Evolutionary conservation across 2,797 vertebrate genomes (phyloP), one percentile per base, ranked within the genome.

Genomic region (Clarias pachynema): DNA sequence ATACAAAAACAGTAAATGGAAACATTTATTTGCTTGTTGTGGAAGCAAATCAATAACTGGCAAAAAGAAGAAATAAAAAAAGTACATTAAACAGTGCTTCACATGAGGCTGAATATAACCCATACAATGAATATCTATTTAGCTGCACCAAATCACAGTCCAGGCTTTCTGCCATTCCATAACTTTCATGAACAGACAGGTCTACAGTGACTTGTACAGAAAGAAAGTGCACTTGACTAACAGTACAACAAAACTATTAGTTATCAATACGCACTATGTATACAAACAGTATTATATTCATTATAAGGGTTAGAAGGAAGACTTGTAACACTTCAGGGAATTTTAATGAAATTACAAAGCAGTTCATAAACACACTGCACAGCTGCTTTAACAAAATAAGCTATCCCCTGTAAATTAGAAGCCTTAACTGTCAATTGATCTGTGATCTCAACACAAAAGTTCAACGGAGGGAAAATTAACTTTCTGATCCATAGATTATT

Each of bases 21-120:
- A 88, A 85, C 84, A 86, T 90, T 90, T 89, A 90, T 90, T 87
- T 89, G 83, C 73, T 57, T 60, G 40, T 84, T 86, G 44, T 44
- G 26, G 80, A 84, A 88, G 78, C 56, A 77, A 83, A 84, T 81
- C 57, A 80, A 70, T 24, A 78, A 83, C 74, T 66, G 60, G 66
- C 40, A 82, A 37, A 81, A 81, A 69, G 29, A 40, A 6, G 34
- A 34, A 26, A 87, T 74, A 73, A 14, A 70, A 10, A 26, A 16
- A 0, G 26, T 29, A 84, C 81, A 84, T 78, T 66, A 84, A 31
- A 37, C 83, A 90, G 87, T 89, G 87, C 89, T 90, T 88, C 57
- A 85, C 66, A 84, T 60, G 80, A 84, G 72, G 83, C 72, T 81
- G 62, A 63, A 70, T 66, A 44, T 74, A 56, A 77, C 78, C 83